A percentile compares a stretch with the other conserved stretches of the same genome.
phyloP scores from a whole-genome alignment of 1,140 invertebrate species.

The Zaprionus ornatus region DNA sequence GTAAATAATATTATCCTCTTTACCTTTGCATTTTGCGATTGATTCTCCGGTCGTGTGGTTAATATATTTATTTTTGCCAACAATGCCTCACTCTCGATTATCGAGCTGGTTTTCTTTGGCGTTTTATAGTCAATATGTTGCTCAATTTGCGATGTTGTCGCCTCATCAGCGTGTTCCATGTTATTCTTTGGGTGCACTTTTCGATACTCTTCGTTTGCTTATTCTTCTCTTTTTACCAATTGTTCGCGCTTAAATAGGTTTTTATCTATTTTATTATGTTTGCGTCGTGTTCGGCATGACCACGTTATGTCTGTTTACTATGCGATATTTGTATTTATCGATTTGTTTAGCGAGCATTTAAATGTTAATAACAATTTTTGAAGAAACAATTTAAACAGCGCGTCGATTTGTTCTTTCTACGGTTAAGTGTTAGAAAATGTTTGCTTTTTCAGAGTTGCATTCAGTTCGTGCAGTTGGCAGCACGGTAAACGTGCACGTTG shows the following conservation, averaged over 20 bases:
- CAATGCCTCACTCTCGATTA: slow-evolving; percentile 69
- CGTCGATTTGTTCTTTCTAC: slow-evolving; percentile 20
- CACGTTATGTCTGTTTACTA: background rate
- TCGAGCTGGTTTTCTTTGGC: slow-evolving; percentile 65
- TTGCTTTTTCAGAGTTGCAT: slow-evolving; percentile 9
- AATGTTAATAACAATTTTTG: slow-evolving; percentile 20
- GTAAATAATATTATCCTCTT: slow-evolving; percentile 10
- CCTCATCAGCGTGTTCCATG: slow-evolving; percentile 62
- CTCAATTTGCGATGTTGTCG: slow-evolving; percentile 44
- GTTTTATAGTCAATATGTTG: slow-evolving; percentile 74
- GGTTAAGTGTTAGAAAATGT: slow-evolving; percentile 17
- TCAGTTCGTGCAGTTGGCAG: background rate
- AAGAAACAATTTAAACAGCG: slow-evolving; percentile 45
- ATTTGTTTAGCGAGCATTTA: background rate
- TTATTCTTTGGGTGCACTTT: slow-evolving; percentile 22
- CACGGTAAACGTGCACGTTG: background rate
- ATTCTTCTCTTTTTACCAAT: no score
- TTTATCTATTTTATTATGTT: background rate
- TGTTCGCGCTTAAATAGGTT: slow-evolving; percentile 26
- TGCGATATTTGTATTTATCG: background rate
- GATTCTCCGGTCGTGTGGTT: slow-evolving; percentile 79
- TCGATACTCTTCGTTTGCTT: slow-evolving; percentile 6
- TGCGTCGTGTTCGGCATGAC: slow-evolving; percentile 8
- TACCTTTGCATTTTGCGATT: slow-evolving; percentile 78
- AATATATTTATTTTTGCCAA: slow-evolving; percentile 80